These are phyloP conservation scores for Solen grandis DNA, from an alignment of 1,140 invertebrate species.

Conservation along the genomic window DNA sequence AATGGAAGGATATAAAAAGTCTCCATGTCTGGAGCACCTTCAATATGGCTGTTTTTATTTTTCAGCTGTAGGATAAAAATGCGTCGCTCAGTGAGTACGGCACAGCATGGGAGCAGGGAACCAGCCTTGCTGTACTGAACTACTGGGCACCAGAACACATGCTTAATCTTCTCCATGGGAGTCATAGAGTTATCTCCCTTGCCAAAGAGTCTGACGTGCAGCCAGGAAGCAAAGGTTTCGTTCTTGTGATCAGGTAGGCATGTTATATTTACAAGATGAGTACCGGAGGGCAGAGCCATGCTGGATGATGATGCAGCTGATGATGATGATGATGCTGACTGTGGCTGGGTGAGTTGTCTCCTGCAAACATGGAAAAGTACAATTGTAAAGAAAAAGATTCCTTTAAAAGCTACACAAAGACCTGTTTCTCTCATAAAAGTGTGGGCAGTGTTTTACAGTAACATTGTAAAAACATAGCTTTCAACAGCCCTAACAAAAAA, in stretches of 20 bases:
- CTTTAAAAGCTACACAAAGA: no score
- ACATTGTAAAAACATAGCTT: no score
- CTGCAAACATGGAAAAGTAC: no score
- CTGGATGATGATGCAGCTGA: neutral
- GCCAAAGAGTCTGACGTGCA: slow-evolving; percentile 64
- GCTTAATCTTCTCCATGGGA: slow-evolving; percentile 57
- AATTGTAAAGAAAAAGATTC: no score
- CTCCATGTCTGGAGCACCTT: slow-evolving; percentile 67
- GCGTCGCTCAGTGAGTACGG: slow-evolving; percentile 72
- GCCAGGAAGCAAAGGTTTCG: slow-evolving; percentile 62
- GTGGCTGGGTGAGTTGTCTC: no score
- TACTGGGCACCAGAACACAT: slow-evolving; percentile 76
- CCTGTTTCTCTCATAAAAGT: no score
- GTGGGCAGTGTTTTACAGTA: no score
- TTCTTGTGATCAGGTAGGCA: slow-evolving; percentile 63
- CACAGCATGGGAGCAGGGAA: slow-evolving; percentile 69
- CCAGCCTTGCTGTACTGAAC: slow-evolving; percentile 69
- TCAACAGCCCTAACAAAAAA: no score
- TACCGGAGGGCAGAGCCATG: neutral
- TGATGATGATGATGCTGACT: no score
- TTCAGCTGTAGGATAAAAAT: slow-evolving; percentile 74
- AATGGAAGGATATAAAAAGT: slow-evolving; percentile 74
- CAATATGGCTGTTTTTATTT: slow-evolving; percentile 58
- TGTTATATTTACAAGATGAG: slow-evolving; percentile 44
- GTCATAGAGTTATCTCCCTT: slow-evolving; percentile 10